Evolutionary conservation across 2,888 invertebrate genomes (phyloP).

Genomic region (Melinopterus prodromus): DNA sequence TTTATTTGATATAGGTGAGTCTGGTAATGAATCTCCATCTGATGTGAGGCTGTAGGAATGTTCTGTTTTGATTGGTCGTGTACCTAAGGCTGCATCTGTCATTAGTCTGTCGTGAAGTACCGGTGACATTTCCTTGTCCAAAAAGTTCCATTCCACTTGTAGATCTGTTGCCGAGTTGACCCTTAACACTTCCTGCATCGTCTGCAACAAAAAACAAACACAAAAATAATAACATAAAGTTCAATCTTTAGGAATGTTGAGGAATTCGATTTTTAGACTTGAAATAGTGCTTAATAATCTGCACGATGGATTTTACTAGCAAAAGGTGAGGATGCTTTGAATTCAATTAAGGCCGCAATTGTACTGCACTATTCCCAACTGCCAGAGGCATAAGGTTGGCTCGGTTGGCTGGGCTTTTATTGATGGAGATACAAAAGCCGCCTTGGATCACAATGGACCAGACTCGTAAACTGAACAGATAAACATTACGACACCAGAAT

Average conservation of each 20-base stretch:
- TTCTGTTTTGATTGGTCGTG: slow-evolving; percentile 88
- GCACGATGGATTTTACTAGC: too few species aligned
- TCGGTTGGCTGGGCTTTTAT: too few species aligned
- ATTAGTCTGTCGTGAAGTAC: slow-evolving; percentile 89
- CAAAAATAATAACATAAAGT: slow-evolving; percentile 22
- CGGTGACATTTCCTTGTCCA: slow-evolving; percentile 69
- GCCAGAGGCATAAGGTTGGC: too few species aligned
- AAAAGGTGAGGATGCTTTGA: too few species aligned
- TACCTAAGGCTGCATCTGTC: slow-evolving; percentile 85
- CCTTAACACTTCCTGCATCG: slow-evolving; percentile 55
- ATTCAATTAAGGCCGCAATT: too few species aligned
- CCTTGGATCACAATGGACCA: too few species aligned
- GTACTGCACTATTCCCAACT: too few species aligned
- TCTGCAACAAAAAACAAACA: slow-evolving; percentile 48
- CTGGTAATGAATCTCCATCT: slow-evolving; percentile 75
- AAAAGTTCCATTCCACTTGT: slow-evolving; percentile 73
- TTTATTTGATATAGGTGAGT: slow-evolving; percentile 67
- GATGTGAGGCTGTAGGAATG: slow-evolving; percentile 89
- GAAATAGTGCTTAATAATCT: too few species aligned
- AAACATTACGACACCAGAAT: too few species aligned
- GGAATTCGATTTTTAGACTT: neutral
- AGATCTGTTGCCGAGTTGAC: slow-evolving; percentile 66
- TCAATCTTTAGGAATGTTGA: neutral
- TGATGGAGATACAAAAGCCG: too few species aligned
- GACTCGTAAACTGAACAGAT: too few species aligned